These are phyloP conservation scores for Trichogramma pretiosum DNA, from an alignment of 1,140 invertebrate genomes.

Conservation along the genomic window DNA sequence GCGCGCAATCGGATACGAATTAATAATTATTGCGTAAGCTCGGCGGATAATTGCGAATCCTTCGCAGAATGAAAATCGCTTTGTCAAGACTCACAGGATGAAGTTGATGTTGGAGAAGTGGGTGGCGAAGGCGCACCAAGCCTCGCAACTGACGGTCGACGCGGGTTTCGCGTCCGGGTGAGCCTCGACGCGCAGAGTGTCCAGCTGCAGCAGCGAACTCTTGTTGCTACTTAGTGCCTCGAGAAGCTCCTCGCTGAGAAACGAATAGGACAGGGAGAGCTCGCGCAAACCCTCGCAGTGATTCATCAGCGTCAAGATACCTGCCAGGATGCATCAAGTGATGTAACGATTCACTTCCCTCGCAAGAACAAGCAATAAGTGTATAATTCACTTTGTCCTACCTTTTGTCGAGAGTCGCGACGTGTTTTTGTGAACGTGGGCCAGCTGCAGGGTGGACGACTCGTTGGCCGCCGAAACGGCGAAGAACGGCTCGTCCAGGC, in stretches of 20 bases:
- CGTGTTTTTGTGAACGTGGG: conserved; percentile 26
- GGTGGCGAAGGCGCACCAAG: conserved; percentile 29
- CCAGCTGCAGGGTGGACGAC: conserved; percentile 23
- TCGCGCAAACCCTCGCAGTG: conserved; percentile 32
- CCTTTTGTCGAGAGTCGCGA: conserved; percentile 28
- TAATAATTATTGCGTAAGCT: too few relatives aligned
- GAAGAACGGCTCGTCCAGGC: conserved; percentile 16
- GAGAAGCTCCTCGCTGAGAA: conserved; percentile 36
- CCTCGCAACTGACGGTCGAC: conserved; percentile 26
- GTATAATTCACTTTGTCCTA: conserved; percentile 8
- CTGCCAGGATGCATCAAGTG: conserved; percentile 22
- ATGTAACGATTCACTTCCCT: not conserved
- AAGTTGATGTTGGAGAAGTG: conserved; percentile 34
- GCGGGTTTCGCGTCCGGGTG: conserved; percentile 31
- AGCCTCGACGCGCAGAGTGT: conserved; percentile 36
- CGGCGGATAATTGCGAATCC: too few relatives aligned
- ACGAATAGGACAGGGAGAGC: conserved; percentile 34
- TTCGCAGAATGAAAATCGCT: too few relatives aligned
- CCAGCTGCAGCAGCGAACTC: conserved; percentile 24
- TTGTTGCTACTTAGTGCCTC: conserved; percentile 26
- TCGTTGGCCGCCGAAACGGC: conserved; percentile 17
- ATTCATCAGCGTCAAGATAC: conserved; percentile 28
- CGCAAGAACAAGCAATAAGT: not conserved
- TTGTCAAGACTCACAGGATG: conserved; percentile 37
- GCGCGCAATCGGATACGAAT: too few relatives aligned